A percentile compares a stretch with the other conserved stretches of the same genome.
Evolutionary conservation across 1,140 invertebrate genomes (phyloP).

Genomic region (Tetragnatha versicolor): DNA sequence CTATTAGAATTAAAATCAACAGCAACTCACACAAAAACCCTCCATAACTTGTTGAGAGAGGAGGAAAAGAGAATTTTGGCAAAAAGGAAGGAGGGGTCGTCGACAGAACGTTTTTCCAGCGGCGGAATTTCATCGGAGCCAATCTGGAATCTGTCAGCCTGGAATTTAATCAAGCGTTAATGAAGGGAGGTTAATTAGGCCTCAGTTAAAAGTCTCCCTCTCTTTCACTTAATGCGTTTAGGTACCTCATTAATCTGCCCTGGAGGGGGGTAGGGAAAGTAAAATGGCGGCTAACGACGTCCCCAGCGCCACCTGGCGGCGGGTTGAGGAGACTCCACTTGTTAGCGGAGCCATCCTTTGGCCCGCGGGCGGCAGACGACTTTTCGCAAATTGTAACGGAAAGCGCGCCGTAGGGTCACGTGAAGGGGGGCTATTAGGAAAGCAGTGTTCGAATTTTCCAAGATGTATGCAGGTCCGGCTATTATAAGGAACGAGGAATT

Average conservation of each 20-base stretch:
- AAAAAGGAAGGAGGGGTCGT: not conserved
- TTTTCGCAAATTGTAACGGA: constrained; percentile 46
- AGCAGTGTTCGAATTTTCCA: constrained; percentile 26
- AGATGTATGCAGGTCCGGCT: constrained; percentile 31
- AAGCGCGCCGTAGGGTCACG: too few species aligned
- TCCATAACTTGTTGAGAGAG: constrained; percentile 37
- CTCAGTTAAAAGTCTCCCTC: constrained; percentile 49
- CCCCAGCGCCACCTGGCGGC: constrained; percentile 32
- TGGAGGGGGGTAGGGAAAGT: constrained; percentile 16
- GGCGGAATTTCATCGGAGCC: constrained; percentile 52
- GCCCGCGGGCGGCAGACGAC: constrained; percentile 39
- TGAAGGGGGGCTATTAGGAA: constrained; percentile 34
- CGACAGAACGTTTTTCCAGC: constrained; percentile 37
- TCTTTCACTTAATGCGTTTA: constrained; percentile 51
- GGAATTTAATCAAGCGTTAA: constrained; percentile 55
- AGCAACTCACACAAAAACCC: too few species aligned
- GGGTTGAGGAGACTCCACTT: constrained; percentile 10
- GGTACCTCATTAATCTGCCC: constrained; percentile 45
- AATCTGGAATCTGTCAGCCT: constrained; percentile 49
- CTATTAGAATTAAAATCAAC: too few species aligned
- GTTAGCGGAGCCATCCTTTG: constrained; percentile 27
- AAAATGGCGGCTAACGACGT: constrained; percentile 27
- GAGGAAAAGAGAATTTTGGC: not conserved
- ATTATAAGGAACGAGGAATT: constrained; percentile 33
- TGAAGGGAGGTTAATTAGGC: constrained; percentile 53